A percentile compares a stretch with the other conserved stretches of the same genome.
These are phyloP conservation scores for Fregata magnificens DNA, from an alignment of 2,113 vertebrate genomes.

Conservation along the genomic window DNA sequence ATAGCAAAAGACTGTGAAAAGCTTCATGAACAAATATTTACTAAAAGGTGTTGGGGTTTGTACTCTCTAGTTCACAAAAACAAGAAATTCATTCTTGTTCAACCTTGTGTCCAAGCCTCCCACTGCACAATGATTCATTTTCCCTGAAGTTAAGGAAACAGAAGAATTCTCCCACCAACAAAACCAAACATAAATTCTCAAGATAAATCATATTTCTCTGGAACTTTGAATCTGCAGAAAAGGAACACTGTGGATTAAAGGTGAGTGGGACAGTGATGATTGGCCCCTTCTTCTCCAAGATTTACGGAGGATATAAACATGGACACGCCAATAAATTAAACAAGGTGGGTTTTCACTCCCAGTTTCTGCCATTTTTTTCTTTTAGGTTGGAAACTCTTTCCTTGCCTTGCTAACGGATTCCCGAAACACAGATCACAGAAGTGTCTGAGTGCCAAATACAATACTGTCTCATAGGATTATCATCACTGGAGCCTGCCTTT, in stretches of 20 bases:
- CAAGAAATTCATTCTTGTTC: neutral
- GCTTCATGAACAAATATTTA: neutral
- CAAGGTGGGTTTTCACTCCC: neutral
- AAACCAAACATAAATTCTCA: constrained; percentile 1
- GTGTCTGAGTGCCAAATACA: constrained; percentile 1
- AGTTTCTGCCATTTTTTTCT: constrained; percentile 4
- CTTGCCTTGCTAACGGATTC: neutral
- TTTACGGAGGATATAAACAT: neutral
- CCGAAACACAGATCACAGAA: neutral
- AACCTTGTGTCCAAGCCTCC: neutral
- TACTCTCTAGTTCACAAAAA: neutral
- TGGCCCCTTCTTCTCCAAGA: neutral
- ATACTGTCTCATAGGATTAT: neutral
- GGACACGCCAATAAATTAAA: neutral
- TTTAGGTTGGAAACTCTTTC: neutral
- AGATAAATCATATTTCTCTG: constrained; percentile 6
- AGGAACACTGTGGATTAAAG: neutral
- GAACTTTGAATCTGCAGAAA: neutral
- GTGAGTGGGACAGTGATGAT: neutral
- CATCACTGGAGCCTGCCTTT: neutral
- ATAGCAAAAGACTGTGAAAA: neutral
- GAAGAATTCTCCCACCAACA: neutral
- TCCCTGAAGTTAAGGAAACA: neutral
- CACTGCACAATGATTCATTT: neutral
- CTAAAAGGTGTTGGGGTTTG: neutral